Evolutionary conservation across 1,140 invertebrate genomes (phyloP).

Genomic region (Cherax quadricarinatus): DNA sequence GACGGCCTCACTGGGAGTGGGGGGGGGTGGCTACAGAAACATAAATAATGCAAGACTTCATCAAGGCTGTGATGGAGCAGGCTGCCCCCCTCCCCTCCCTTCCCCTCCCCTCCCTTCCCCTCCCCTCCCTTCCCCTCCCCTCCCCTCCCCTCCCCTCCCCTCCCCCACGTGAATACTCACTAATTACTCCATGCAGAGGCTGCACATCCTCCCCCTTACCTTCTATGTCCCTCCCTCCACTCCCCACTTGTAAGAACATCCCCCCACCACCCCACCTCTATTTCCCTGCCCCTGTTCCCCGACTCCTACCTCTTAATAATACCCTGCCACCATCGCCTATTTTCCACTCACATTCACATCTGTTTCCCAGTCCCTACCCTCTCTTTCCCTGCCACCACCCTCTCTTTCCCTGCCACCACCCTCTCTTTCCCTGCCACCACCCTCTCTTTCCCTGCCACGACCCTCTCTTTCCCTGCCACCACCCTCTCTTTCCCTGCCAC

Average conservation of each 20-base stretch:
- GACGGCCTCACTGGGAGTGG: neutral
- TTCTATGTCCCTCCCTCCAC: neutral
- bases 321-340: neutral
- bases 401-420: no score
- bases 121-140: neutral
- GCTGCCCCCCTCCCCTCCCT: neutral
- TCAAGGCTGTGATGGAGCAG: slow-evolving; percentile 68
- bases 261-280: neutral
- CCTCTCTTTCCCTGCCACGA: no score
- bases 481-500: no score
- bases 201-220: neutral
- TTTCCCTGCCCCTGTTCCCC: neutral
- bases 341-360: neutral
- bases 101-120: no score
- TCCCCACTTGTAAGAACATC: neutral
- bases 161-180: slow-evolving; percentile 61
- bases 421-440: no score
- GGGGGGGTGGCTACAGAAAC: slow-evolving; percentile 28
- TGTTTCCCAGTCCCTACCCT: neutral
- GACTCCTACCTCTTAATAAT: neutral
- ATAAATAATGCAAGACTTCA: slow-evolving; percentile 69
- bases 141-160: neutral
- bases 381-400: neutral
- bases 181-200: slow-evolving; percentile 62
- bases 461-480: no score